Percentiles rank a stretch among this genome's conserved stretches.
Conservation (phyloP, 2,888 invertebrate genomes). For the Lasioglossum calceatum region DNA sequence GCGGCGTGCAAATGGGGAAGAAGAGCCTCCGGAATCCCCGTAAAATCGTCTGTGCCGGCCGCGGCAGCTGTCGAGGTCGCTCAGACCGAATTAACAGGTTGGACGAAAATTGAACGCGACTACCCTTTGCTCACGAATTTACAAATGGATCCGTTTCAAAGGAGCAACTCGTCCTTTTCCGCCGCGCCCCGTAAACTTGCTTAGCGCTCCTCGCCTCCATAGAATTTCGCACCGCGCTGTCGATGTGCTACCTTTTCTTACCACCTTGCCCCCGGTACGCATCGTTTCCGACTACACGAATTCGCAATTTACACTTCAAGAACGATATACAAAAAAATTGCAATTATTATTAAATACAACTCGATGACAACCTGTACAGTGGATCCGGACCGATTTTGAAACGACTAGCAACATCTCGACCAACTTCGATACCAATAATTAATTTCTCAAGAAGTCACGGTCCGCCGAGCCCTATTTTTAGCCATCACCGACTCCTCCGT, state of each 20-base stretch:
- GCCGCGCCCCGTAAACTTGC: not conserved
- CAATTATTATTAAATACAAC: not conserved
- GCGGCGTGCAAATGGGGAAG: slow-evolving; percentile 24
- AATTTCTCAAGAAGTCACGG: not conserved
- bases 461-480: not conserved
- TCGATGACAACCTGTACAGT: no score
- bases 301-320: not conserved
- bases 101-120: slow-evolving; percentile 31
- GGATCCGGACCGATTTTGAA: not conserved
- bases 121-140: slow-evolving; percentile 10
- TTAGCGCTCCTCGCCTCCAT: not conserved
- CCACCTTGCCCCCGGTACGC: not conserved
- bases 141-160: slow-evolving; percentile 15
- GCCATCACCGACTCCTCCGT: not conserved
- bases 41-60: not conserved
- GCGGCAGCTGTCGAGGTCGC: slow-evolving; percentile 36
- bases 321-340: not conserved
- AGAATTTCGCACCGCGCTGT: not conserved
- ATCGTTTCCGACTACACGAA: not conserved
- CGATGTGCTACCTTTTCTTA: not conserved
- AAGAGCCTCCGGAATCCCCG: slow-evolving; percentile 1
- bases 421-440: not conserved
- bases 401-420: not conserved
- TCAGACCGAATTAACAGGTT: slow-evolving; percentile 31
- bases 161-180: not conserved